Evolutionary conservation across 2,797 vertebrate genomes (phyloP).

Genomic region (Erethizon dorsatum): DNA sequence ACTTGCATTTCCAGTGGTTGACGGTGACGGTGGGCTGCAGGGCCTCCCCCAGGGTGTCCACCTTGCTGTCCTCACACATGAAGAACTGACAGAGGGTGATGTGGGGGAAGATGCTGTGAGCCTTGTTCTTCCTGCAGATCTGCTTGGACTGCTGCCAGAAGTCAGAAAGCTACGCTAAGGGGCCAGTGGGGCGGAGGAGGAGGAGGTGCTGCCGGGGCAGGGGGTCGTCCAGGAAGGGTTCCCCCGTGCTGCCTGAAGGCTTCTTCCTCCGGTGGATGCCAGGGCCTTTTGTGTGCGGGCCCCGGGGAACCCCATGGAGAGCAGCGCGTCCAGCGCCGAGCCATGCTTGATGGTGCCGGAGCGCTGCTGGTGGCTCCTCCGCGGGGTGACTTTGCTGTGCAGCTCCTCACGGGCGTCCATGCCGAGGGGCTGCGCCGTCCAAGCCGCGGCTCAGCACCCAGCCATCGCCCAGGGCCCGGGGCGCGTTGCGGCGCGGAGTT

Average conservation of each 20-base stretch:
- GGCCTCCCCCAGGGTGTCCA: conserved; percentile 95
- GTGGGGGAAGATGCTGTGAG: too few relatives aligned
- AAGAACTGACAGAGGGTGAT: too few relatives aligned
- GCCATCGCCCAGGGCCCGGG: conserved; percentile 63
- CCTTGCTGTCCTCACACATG: conserved; percentile 97
- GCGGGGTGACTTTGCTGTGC: conserved; percentile 94
- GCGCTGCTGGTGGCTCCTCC: conserved; percentile 93
- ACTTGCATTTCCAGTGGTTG: conserved; percentile 96
- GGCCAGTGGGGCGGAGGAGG: too few relatives aligned
- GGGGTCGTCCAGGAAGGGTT: too few relatives aligned
- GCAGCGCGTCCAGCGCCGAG: conserved; percentile 94
- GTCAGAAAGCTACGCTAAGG: too few relatives aligned
- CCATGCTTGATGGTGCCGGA: conserved; percentile 93
- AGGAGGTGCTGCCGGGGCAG: too few relatives aligned
- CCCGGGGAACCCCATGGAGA: conserved; percentile 97
- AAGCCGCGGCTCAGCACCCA: conserved; percentile 76
- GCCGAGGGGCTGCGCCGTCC: conserved; percentile 84
- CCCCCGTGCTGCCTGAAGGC: too few relatives aligned
- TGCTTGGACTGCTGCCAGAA: too few relatives aligned
- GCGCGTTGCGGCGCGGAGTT: conserved; percentile 68
- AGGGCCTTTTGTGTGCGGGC: conserved; percentile 94
- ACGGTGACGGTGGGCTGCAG: conserved; percentile 94
- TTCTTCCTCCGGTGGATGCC: too few relatives aligned
- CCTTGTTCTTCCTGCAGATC: too few relatives aligned
- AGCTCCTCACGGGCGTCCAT: conserved; percentile 96